A percentile compares a stretch with the other conserved stretches of the same genome.
phyloP scores from a whole-genome alignment of 2,797 vertebrate genomes.

The Microtus agrestis region DNA sequence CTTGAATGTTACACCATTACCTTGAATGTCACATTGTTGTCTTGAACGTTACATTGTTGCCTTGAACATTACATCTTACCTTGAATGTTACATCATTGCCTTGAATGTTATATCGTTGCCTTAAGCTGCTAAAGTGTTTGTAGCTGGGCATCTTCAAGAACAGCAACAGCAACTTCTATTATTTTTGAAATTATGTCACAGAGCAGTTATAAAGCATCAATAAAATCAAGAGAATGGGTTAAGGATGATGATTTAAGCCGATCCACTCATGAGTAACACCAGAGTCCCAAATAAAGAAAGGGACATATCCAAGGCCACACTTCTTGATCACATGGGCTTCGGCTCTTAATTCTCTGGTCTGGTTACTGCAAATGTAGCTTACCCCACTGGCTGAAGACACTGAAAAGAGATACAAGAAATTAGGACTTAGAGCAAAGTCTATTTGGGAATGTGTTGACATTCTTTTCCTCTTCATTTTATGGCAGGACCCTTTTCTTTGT shows the following conservation, averaged over 20 bases:
- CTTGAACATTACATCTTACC: too few species aligned
- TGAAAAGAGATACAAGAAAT: not conserved
- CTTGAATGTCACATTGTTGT: too few species aligned
- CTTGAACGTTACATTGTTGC: too few species aligned
- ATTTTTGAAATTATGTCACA: not conserved
- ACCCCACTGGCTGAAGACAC: not conserved
- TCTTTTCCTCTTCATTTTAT: conserved; percentile 32
- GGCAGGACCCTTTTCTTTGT: conserved; percentile 31
- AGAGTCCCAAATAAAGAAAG: not conserved
- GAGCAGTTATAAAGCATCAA: not conserved
- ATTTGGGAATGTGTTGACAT: conserved; percentile 3
- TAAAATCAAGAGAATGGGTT: not conserved
- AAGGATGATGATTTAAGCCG: not conserved
- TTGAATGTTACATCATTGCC: too few species aligned
- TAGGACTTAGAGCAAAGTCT: conserved; percentile 11
- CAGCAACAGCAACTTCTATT: not conserved
- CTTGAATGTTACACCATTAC: too few species aligned
- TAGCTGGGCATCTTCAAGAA: not conserved
- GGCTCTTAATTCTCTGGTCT: not conserved
- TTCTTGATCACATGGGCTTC: not conserved
- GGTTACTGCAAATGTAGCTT: not conserved
- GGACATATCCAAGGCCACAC: not conserved
- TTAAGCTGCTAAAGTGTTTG: not conserved
- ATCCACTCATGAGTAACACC: not conserved
- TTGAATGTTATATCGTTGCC: too few species aligned